These are phyloP conservation scores for Nemotelus pantherinus DNA, from an alignment of 2,888 invertebrate genomes.

Conservation along the genomic window DNA sequence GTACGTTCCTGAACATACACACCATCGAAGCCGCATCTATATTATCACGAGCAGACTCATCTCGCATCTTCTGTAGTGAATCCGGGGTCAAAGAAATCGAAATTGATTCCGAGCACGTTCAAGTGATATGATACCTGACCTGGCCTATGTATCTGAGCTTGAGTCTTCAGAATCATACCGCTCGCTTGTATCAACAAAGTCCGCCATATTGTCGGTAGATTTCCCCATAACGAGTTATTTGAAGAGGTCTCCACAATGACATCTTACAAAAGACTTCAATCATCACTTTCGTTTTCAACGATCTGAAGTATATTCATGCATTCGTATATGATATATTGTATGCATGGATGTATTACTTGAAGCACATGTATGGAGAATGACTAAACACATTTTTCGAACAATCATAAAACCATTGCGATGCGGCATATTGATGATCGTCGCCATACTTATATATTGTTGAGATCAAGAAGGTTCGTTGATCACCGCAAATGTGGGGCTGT, in stretches of 20 bases:
- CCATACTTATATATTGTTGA: not conserved
- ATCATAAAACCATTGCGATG: not conserved
- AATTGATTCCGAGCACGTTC: not conserved
- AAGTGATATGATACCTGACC: conserved; percentile 6
- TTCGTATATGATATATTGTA: no score
- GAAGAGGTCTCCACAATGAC: not conserved
- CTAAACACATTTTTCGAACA: not conserved
- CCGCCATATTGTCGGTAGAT: not conserved
- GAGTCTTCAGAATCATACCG: not conserved
- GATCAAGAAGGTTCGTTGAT: conserved; percentile 14
- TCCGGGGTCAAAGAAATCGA: conserved; percentile 27
- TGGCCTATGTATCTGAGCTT: conserved; percentile 10
- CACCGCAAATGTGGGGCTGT: not conserved
- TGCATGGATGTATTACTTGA: no score
- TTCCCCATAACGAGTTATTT: not conserved
- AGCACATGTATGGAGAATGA: not conserved
- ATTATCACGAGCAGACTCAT: not conserved
- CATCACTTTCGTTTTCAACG: not conserved
- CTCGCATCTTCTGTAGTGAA: not conserved
- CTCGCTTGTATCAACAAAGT: not conserved
- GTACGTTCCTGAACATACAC: no score
- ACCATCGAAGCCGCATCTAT: no score
- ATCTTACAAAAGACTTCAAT: not conserved
- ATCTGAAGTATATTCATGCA: not conserved
- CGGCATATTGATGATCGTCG: not conserved